These are phyloP conservation scores for Holothuria leucospilota DNA, from an alignment of 53 echinoderm and acorn worm genomes.

Conservation along the genomic window DNA sequence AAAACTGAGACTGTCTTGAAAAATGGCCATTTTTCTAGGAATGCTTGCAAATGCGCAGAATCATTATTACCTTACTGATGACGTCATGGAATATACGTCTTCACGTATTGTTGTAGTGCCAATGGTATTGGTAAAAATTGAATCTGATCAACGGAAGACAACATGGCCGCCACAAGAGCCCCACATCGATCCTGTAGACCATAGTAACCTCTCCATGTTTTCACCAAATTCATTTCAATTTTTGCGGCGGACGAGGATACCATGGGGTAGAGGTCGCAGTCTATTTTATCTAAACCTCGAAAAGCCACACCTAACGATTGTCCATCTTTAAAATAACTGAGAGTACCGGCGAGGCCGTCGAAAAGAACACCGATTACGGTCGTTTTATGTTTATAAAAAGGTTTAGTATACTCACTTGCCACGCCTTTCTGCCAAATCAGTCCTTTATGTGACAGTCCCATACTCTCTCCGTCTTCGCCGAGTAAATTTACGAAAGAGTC, in stretches of 20 bases:
- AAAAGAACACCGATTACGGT: conserved; percentile 81
- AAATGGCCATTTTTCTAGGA: no score
- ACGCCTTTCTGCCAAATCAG: conserved; percentile 84
- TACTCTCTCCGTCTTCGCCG: conserved; percentile 83
- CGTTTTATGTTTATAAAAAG: conserved; percentile 78
- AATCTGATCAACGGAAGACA: conserved; percentile 59
- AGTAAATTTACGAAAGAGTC: conserved; percentile 93
- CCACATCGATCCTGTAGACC: conserved; percentile 90
- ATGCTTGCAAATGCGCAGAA: no score
- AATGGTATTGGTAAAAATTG: conserved; percentile 71
- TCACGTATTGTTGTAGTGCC: conserved; percentile 68
- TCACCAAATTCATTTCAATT: conserved; percentile 79
- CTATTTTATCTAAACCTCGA: conserved; percentile 62
- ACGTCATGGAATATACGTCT: conserved; percentile 51
- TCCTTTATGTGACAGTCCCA: conserved; percentile 96
- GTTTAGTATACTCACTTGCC: conserved; percentile 77
- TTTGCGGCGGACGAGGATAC: conserved; percentile 93
- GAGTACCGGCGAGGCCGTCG: conserved; percentile 88
- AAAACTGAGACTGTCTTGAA: no score
- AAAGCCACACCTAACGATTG: conserved; percentile 83
- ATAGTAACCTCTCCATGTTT: conserved; percentile 65
- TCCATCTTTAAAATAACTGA: conserved; percentile 89
- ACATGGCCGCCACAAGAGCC: conserved; percentile 69
- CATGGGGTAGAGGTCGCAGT: conserved; percentile 75
- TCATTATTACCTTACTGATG: no score